Evolutionary conservation across 2,797 vertebrate genomes (phyloP), one percentile per base, ranked within the genome.

Genomic region (Paramormyrops hopkinsi): DNA sequence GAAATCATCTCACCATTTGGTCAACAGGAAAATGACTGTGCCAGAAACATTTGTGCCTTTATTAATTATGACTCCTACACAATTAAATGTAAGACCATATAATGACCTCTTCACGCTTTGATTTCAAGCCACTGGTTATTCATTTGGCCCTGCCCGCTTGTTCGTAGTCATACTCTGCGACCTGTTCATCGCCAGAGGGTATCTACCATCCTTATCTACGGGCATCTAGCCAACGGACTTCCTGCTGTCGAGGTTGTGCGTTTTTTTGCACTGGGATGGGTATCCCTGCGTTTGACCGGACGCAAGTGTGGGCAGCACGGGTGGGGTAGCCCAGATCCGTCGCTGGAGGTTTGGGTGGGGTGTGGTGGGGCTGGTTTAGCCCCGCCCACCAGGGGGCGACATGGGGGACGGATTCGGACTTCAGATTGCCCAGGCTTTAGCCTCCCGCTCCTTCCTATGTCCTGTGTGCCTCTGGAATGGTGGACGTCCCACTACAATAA

Each of bases 381-480:
- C 2, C 41, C 2, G 89, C 88, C 92, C 90, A 59, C 79, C 56
- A 51, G 62, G 59, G 33, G 76, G 1, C 12, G 14, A 62, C 85
- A 91, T 90, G 90, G 90, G 54, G 88, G 90, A n/a, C 4, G 22
- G 93, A 90, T 92, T 91, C 50, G 89, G 88, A 37, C 46, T n/a
- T 92, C 59, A 93, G 94, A 89, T 88, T 85, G 92, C 92, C 92
- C 91, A 94, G 94, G 93, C 94, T 94, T 95, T 92, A 90, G 88
- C 92, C 91, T 93, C 89, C 93, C 93, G 89, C 92, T 89, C 88
- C 91, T 90, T 93, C 90, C 92, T 90, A 56, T 90, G 90, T 90
- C 89, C 69, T 93, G 90, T 94, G 93, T 94, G 92, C 90, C 92
- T 93, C 93, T 94, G 92, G 89, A 87, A 92, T 91, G 93, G 94